Evolutionary conservation across 1,140 invertebrate genomes (phyloP), one percentile per base, ranked within the genome.

Genomic region (Drosophila nasuta): DNA sequence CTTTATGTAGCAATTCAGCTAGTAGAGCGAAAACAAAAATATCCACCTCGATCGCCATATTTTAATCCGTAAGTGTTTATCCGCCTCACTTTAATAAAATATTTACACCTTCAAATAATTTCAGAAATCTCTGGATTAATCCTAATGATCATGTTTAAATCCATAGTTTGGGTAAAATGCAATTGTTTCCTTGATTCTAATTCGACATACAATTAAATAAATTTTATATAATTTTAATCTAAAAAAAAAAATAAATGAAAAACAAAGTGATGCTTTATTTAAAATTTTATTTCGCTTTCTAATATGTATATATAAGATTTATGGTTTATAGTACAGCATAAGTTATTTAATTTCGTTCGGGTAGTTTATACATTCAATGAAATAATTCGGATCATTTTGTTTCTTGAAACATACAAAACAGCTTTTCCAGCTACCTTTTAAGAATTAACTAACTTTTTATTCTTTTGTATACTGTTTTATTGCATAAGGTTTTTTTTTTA

Each of bases 281-380:
- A 88, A 88, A 87, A 87, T 73, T 64, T 88, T 67, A 79, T 76
- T 79, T 78, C 78, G 52, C 52, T 70, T 68, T 80, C 66, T 79
- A 62, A 62, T 79, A 48, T 72, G 41, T 57, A 46, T 75, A 45
- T 71, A 76, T 83, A 83, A 74, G 63, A 65, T 59, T 82, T 77
- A 70, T 66, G 52, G 68, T 75, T 71, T 82, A 81, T 72, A 33
- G 74, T 76, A 76, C 74, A 76, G 49, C 46, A 76, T 60, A 76
- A 13, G 33, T 60, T 72, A 25, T n/a, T 65, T 41, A 46, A 17
- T 48, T 76, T 72, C 20, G 54, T 41, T 65, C 41, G 45, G 28
- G 52, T 54, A 60, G 59, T 57, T 73, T 64, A 60, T 67, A 70
- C 45, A 57, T 57, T 45, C 57, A 62, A 57, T 65, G 65, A 70